A percentile compares a stretch with the other conserved stretches of the same genome.
Evolutionary conservation across 92 coral and sea anemone species (phyloP).

Genomic region (Epizoanthus fatuus): DNA sequence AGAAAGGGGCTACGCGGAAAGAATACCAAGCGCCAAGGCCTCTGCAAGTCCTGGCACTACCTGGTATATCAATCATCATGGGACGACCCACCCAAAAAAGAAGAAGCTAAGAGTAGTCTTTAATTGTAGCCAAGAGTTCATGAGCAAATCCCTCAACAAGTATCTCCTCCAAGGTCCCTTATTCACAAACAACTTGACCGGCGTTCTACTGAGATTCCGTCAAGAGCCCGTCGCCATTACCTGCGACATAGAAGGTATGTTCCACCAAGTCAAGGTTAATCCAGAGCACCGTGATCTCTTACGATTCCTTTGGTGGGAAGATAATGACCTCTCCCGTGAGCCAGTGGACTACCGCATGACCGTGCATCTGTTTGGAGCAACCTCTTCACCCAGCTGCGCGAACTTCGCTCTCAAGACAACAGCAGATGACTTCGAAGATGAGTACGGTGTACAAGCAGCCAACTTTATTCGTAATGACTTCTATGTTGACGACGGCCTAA

Average conservation of each 20-base stretch:
- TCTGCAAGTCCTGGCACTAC: slow-evolving; percentile 1
- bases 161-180: slow-evolving; percentile 43
- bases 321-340: background rate
- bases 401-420: slow-evolving; percentile 60
- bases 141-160: slow-evolving; percentile 47
- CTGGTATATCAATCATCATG: slow-evolving; percentile 51
- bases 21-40: slow-evolving; percentile 16
- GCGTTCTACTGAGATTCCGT: slow-evolving; percentile 19
- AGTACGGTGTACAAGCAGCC: slow-evolving; percentile 46
- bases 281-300: slow-evolving; percentile 23
- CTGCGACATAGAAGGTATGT: slow-evolving; percentile 33
- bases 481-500: slow-evolving; percentile 61
- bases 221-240: slow-evolving; percentile 41
- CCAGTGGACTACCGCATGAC: slow-evolving; percentile 48
- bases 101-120: slow-evolving; percentile 42
- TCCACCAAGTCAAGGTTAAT: slow-evolving; percentile 26
- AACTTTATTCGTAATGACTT: slow-evolving; percentile 52
- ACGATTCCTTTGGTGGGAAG: slow-evolving; percentile 58
- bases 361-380: slow-evolving; percentile 56
- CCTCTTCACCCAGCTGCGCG: slow-evolving; percentile 59
- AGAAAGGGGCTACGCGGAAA: slow-evolving; percentile 56
- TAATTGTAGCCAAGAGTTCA: slow-evolving; percentile 41
- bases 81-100: slow-evolving; percentile 50
- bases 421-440: slow-evolving; percentile 53
- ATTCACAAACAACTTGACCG: slow-evolving; percentile 37